These are phyloP conservation scores for Iselma pallidipennis DNA, from an alignment of 2,888 invertebrate genomes.

Conservation along the genomic window DNA sequence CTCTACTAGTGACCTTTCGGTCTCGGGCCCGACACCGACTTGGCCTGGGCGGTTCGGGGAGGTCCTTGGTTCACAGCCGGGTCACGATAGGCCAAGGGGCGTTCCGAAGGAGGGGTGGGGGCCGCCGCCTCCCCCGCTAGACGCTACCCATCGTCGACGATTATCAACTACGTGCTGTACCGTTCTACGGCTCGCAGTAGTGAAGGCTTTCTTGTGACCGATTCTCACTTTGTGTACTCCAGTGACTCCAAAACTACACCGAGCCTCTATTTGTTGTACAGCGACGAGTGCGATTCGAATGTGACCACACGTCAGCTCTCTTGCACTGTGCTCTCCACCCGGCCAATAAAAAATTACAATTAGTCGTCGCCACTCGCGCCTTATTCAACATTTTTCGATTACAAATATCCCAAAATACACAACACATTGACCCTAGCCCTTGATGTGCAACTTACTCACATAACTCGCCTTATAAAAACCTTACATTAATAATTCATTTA, in stretches of 20 bases:
- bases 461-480: not conserved
- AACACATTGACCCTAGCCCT: not conserved
- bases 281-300: not conserved
- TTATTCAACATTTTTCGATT: not conserved
- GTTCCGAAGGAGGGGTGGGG: conserved; percentile 45
- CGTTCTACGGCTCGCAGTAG: conserved; percentile 13
- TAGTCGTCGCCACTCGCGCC: not conserved
- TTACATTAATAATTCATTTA: not conserved
- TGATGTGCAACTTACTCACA: not conserved
- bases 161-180: conserved; percentile 5
- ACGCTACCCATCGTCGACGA: conserved; percentile 8
- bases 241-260: conserved; percentile 8
- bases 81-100: conserved; percentile 58
- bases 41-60: conserved; percentile 58
- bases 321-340: not conserved
- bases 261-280: not conserved
- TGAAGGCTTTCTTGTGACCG: conserved; percentile 12
- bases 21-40: conserved; percentile 57
- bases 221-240: conserved; percentile 4
- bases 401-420: not conserved
- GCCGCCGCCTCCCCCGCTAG: conserved; percentile 11
- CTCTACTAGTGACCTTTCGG: conserved; percentile 59
- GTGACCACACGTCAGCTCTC: not conserved
- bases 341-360: not conserved
- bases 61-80: conserved; percentile 57